Evolutionary conservation across 2,113 vertebrate species (phyloP), one percentile per base, ranked within the genome.

Genomic region (Felis catus): DNA sequence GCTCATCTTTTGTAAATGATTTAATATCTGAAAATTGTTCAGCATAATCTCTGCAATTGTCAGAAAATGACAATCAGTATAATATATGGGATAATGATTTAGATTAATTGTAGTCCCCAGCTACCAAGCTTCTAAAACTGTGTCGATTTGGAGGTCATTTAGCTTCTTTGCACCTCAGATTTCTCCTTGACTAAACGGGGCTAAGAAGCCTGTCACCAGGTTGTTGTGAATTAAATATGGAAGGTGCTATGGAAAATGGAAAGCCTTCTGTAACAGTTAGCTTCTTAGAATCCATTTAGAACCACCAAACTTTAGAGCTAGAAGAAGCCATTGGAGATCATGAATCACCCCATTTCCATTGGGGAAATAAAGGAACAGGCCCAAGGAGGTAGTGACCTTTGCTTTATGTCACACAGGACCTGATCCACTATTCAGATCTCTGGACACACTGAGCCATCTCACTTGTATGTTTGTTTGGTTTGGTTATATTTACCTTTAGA

Each of bases 11-110:
- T 68, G 0, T 73, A 88, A 84, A 91, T 94, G 55, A 97, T 83
- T 98, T 96, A 95, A 74, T 80, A n/a, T 63, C n/a, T 89, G 65
- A 93, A 95, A 79, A 92, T 61, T 55, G 63, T 66, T 96, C 51
- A 36, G 31, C 91, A 74, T 95, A 89, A 88, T 89, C 95, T 87
- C 63, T 78, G 31, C 13, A 31, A 87, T 70, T 92, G 79, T 94
- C 90, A 94, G 58, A 94, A 96, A 84, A 90, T 95, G 91, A 73
- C 83, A 92, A 90, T 88, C 48, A 92, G 10, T 71, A 84, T 96
- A 89, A 83, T 87, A 89, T 73, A 90, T 12, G 76, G 10, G 45
- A 66, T 91, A 94, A 53, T 95, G 33, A 95, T 91, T 95, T 92
- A 88, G 53, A 85, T 83, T 86, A 33, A 25, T 41, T 94, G 13